These are phyloP conservation scores for Euthynnus affinis DNA, from an alignment of 2,797 vertebrate species.

Conservation along the genomic window DNA sequence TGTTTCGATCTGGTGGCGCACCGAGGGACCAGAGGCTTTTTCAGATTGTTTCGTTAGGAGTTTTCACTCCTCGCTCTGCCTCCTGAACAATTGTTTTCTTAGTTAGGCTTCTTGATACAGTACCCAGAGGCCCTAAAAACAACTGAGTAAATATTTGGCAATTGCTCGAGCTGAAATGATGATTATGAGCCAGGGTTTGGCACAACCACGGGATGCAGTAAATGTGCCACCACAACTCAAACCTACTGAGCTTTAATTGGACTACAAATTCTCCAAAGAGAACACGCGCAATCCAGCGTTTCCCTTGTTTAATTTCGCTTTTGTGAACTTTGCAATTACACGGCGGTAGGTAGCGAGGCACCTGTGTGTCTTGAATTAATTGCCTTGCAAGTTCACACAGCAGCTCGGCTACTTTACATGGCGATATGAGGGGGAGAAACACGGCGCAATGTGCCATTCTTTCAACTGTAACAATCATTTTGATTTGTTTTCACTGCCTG, in stretches of 20 bases:
- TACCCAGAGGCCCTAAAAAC: conserved; percentile 64
- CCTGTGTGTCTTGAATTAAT: conserved; percentile 72
- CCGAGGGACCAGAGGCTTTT: conserved; percentile 50
- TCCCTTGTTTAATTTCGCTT: conserved; percentile 70
- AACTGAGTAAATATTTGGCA: conserved; percentile 75
- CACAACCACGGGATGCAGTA: conserved; percentile 35
- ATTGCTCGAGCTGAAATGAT: conserved; percentile 67
- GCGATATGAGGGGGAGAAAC: conserved; percentile 40
- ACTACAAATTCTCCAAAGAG: conserved; percentile 69
- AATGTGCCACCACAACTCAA: conserved; percentile 54
- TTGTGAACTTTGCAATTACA: conserved; percentile 75
- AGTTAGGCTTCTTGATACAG: conserved; percentile 67
- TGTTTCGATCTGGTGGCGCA: conserved; percentile 61
- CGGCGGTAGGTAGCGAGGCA: conserved; percentile 46
- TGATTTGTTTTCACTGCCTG: conserved; percentile 71
- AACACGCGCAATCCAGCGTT: conserved; percentile 42
- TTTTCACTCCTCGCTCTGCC: conserved; percentile 53
- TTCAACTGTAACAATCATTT: conserved; percentile 73
- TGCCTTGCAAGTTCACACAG: conserved; percentile 65
- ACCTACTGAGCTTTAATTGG: conserved; percentile 70
- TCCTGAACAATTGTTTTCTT: conserved; percentile 72
- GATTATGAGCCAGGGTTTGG: conserved; percentile 67
- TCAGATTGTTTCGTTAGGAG: conserved; percentile 59
- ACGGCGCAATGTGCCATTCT: conserved; percentile 57
- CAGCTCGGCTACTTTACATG: conserved; percentile 66